Evolutionary conservation across 2,888 invertebrate genomes (phyloP), one percentile per base, ranked within the genome.

Genomic region (Drosophila mulleri): DNA sequence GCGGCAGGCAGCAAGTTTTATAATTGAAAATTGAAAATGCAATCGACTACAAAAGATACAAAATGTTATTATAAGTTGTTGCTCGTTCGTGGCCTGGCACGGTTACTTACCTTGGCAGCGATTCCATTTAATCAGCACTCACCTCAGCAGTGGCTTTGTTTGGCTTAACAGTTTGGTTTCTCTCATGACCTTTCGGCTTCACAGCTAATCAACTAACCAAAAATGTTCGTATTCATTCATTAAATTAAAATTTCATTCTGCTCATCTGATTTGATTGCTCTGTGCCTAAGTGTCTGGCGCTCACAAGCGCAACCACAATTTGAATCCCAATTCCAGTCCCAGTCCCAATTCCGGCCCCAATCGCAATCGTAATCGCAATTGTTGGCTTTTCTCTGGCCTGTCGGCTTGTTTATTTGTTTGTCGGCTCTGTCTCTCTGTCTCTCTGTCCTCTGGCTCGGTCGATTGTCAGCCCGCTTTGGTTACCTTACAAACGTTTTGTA

Each of bases 191-290:
- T 47, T 52, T 52, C 53, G 69, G 56, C 75, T 63, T 72, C 52
- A 60, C 56, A 71, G 74, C 88, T 84, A 88, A 84, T 84, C 88
- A 84, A 84, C 84, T 84, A 85, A 84, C 85, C 83, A 78, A 78
- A 80, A 56, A 71, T 72, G 69, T 85, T 66, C 72, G 83, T 79
- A 83, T 85, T 88, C 86, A 85, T 83, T 85, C 83, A 88, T 86
- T 86, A 83, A 86, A 88, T 86, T 86, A 88, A 86, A 88, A 86
- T 88, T 88, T 88, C 86, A 86, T 86, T 83, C 82, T 66, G 80
- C 82, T 88, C 85, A 82, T 82, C 82, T 83, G 82, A 60, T 85
- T 86, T 88, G 88, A 88, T 88, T 86, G 85, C 88, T 70, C 70
- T 82, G 88, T 67, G 88, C 83, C 82, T 68, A 83, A 86, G 84